A percentile compares a stretch with the other conserved stretches of the same genome.
Evolutionary conservation across 2,888 invertebrate species (phyloP).

Genomic region (Apomyelois bistriatella): DNA sequence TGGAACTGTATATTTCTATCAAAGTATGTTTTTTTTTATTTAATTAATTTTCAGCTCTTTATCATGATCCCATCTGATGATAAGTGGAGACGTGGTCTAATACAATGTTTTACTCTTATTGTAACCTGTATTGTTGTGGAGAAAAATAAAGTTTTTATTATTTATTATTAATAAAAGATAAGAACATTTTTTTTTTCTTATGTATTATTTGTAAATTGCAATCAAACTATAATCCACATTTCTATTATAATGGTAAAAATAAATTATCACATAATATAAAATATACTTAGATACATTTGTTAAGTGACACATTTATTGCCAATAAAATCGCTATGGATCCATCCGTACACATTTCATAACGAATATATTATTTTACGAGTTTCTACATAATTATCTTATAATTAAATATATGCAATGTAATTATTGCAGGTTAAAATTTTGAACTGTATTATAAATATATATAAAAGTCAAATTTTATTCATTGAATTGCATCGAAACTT

Average conservation of each 20-base stretch:
- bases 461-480: constrained; percentile 40
- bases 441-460: background rate
- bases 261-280: background rate
- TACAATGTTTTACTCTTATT: no score
- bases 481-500: constrained; percentile 39
- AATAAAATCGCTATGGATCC: background rate
- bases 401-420: constrained; percentile 10
- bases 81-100: no score
- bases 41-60: no score
- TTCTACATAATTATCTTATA: constrained; percentile 1
- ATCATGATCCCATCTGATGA: no score
- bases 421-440: background rate
- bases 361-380: background rate
- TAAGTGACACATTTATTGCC: background rate
- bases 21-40: no score
- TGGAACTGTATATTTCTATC: background rate
- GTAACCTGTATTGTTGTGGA: no score
- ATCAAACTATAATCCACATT: no score
- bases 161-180: no score
- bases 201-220: no score
- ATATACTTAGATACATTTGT: background rate
- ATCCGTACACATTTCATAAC: background rate
- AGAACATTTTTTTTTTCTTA: no score
- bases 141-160: no score
- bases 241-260: no score